Conservation (phyloP, 2,113 vertebrate species). For the Sardina pilchardus region DNA sequence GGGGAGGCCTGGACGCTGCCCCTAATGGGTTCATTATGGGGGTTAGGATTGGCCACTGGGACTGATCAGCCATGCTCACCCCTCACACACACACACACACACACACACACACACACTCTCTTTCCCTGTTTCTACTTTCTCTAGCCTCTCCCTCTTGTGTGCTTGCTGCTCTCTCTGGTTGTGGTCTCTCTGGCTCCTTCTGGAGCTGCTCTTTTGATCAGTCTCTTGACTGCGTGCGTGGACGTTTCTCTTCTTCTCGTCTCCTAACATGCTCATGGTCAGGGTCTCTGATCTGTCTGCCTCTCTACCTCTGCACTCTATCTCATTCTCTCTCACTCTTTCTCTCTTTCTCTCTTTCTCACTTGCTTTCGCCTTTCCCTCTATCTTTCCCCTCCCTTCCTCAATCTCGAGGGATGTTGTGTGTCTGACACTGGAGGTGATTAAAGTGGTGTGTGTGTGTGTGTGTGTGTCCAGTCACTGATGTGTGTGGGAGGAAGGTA, state of each 20-base stretch:
- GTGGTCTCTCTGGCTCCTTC: not conserved
- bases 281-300: not conserved
- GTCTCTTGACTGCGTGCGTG: not conserved
- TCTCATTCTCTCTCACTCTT: not conserved
- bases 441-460: conserved; percentile 38
- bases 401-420: conserved; percentile 15
- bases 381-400: not conserved
- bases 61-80: conserved; percentile 10
- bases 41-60: not conserved
- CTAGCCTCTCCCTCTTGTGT: not conserved
- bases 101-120: not conserved
- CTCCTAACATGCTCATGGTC: not conserved
- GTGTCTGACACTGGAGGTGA: conserved; percentile 36
- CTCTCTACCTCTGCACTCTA: not conserved
- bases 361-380: not conserved
- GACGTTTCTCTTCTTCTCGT: not conserved
- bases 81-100: not conserved
- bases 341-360: not conserved
- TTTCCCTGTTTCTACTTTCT: not conserved
- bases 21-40: conserved; percentile 16
- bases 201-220: not conserved
- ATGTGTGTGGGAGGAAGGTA: not conserved
- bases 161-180: not conserved
- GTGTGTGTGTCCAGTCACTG: not conserved
- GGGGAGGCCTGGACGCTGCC: not conserved